Evolutionary conservation across 2,797 vertebrate species (phyloP).

Genomic region (Chiroxiphia lanceolata): DNA sequence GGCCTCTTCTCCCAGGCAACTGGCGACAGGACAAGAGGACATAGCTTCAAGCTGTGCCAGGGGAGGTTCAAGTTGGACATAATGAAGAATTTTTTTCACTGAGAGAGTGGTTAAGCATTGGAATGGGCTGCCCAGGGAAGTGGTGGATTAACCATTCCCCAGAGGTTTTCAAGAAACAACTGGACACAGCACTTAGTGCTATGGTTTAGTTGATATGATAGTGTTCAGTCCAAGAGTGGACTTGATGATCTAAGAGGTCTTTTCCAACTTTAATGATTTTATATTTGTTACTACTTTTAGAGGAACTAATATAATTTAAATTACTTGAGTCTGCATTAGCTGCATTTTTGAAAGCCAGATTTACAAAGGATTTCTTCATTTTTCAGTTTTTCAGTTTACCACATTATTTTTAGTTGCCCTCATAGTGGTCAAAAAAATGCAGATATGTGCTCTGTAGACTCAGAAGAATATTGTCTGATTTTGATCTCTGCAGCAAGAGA

Average conservation of each 20-base stretch:
- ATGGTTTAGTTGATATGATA: background rate
- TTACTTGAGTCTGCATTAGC: background rate
- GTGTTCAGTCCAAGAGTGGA: background rate
- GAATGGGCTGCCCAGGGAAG: background rate
- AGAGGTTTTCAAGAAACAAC: background rate
- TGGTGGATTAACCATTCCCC: background rate
- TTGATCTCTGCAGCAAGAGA: background rate
- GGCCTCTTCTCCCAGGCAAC: background rate
- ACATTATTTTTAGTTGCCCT: background rate
- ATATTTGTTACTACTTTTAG: background rate
- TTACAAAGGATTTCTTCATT: background rate
- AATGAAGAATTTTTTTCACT: background rate
- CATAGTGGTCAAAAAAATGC: background rate
- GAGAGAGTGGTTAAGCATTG: background rate
- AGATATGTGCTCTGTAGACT: background rate
- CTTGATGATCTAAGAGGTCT: background rate
- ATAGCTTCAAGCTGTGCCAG: background rate
- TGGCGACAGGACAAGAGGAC: background rate
- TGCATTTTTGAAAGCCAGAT: background rate
- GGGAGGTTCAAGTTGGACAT: background rate
- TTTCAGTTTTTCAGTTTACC: background rate
- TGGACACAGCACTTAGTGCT: background rate
- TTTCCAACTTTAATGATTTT: background rate
- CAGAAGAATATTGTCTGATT: background rate
- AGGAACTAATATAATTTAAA: background rate